Evolutionary conservation across 2,888 invertebrate species (phyloP).

Genomic region (Horisme vitalbata): DNA sequence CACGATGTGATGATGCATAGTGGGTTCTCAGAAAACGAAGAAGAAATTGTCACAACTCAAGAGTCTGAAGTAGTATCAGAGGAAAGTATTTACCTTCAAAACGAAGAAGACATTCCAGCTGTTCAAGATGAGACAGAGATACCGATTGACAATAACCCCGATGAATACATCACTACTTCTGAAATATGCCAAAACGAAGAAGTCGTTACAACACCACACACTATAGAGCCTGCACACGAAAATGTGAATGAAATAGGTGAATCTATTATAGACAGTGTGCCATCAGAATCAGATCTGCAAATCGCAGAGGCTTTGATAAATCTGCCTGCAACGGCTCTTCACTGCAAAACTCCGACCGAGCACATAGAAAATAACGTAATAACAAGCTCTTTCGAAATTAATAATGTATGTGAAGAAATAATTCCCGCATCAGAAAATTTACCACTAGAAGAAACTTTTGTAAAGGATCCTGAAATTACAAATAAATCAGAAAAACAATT

Average conservation of each 20-base stretch:
- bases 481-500: conserved; percentile 28
- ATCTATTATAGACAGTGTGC: conserved; percentile 48
- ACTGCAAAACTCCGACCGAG: conserved; percentile 52
- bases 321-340: conserved; percentile 68
- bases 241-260: conserved; percentile 10
- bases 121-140: conserved; percentile 44
- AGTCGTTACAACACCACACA: conserved; percentile 17
- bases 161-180: conserved; percentile 36
- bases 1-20: conserved; percentile 21
- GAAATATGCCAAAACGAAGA: conserved; percentile 29
- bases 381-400: conserved; percentile 24
- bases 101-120: conserved; percentile 38
- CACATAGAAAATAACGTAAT: conserved; percentile 38
- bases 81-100: conserved; percentile 28
- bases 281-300: conserved; percentile 76
- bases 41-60: conserved; percentile 22
- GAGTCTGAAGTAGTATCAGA: conserved; percentile 20
- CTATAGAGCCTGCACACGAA: conserved; percentile 5
- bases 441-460: conserved; percentile 14
- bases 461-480: conserved; percentile 14
- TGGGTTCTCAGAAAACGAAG: conserved; percentile 23
- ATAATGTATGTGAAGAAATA: conserved; percentile 39
- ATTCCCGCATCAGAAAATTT: conserved; percentile 32
- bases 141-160: conserved; percentile 32
- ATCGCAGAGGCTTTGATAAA: conserved; percentile 76